Evolutionary conservation across 1,140 invertebrate genomes (phyloP).

Genomic region (Eulimnadia texana): DNA sequence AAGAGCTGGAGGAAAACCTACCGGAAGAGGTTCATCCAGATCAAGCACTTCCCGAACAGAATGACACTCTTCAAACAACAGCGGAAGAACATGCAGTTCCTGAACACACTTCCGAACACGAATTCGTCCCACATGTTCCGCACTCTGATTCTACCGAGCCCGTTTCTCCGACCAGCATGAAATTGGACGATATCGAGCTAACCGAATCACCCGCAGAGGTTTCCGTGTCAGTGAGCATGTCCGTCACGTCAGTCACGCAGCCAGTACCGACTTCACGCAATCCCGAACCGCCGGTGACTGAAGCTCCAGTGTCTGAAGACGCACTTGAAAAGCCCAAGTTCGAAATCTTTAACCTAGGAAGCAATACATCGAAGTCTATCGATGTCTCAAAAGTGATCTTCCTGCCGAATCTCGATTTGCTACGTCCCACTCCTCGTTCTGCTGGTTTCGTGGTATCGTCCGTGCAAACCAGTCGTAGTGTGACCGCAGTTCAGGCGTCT

Average conservation of each 20-base stretch:
- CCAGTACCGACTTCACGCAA: background rate
- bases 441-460: constrained; percentile 22
- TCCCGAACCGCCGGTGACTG: background rate
- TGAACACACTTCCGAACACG: too few relatives aligned
- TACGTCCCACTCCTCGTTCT: background rate
- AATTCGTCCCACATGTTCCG: too few relatives aligned
- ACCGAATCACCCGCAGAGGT: constrained; percentile 4
- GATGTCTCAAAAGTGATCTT: background rate
- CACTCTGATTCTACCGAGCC: too few relatives aligned
- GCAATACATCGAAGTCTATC: background rate
- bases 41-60: too few relatives aligned
- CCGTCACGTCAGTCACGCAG: background rate
- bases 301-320: constrained; percentile 1
- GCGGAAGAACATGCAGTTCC: too few relatives aligned
- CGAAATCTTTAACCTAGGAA: constrained; percentile 1
- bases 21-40: too few relatives aligned
- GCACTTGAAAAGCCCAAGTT: background rate
- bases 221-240: background rate
- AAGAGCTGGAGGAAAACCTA: too few relatives aligned
- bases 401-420: background rate
- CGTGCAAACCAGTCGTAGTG: constrained; percentile 67
- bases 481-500: constrained; percentile 59
- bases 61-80: too few relatives aligned
- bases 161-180: too few relatives aligned
- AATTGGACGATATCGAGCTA: background rate